Evolutionary conservation across 2,888 invertebrate species (phyloP).

Genomic region (Plemyria rubiginata): DNA sequence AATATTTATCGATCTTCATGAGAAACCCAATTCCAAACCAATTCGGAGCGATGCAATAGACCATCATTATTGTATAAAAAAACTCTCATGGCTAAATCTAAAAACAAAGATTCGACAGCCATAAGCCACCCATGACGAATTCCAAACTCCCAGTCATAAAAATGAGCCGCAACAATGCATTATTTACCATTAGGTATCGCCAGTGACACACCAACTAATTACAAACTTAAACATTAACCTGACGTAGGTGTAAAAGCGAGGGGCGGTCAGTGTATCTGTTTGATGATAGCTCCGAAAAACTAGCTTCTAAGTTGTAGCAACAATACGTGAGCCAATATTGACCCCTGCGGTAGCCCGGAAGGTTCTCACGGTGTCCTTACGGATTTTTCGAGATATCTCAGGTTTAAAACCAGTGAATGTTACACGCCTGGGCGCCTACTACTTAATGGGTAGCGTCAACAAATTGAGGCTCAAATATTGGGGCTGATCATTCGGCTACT

Average conservation of each 20-base stretch:
- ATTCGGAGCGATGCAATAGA: not conserved
- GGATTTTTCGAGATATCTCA: constrained; percentile 65
- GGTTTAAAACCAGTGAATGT: constrained; percentile 63
- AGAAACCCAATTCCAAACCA: not conserved
- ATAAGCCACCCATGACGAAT: constrained; percentile 80
- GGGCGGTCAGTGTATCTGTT: constrained; percentile 64
- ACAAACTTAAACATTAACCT: constrained; percentile 73
- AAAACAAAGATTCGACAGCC: constrained; percentile 48
- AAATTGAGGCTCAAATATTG: constrained; percentile 79
- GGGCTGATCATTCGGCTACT: constrained; percentile 72
- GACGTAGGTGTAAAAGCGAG: constrained; percentile 80
- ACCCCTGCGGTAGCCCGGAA: constrained; percentile 63
- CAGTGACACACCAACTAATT: constrained; percentile 79
- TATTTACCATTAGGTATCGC: constrained; percentile 83
- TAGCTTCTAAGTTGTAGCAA: constrained; percentile 63
- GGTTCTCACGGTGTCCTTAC: constrained; percentile 80
- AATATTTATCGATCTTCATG: not conserved
- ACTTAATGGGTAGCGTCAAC: constrained; percentile 66
- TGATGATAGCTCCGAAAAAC: constrained; percentile 63
- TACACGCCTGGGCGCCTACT: constrained; percentile 71
- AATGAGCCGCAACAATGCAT: constrained; percentile 81
- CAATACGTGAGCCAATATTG: constrained; percentile 74
- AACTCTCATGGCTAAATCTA: constrained; percentile 38
- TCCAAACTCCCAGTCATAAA: constrained; percentile 72
- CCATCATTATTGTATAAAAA: constrained; percentile 14